These are phyloP conservation scores for Panurus biarmicus DNA, from an alignment of 2,113 vertebrate species.

Conservation along the genomic window DNA sequence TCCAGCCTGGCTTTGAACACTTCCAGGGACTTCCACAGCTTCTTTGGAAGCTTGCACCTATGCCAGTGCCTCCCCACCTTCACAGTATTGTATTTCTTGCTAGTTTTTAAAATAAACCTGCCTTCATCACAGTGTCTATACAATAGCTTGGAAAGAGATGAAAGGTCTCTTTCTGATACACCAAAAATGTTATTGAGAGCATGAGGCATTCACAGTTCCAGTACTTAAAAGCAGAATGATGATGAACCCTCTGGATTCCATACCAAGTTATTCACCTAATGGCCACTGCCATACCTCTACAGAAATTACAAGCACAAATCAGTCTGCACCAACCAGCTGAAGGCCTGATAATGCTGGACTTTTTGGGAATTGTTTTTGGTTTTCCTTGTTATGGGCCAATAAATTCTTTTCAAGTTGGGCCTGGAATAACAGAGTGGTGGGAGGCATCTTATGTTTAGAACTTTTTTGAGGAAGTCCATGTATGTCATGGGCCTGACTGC, in stretches of 20 bases:
- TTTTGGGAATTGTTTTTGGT: background rate
- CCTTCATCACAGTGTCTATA: background rate
- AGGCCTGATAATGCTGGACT: background rate
- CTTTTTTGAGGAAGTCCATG: background rate
- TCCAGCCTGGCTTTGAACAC: background rate
- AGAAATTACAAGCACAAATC: background rate
- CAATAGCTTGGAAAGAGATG: background rate
- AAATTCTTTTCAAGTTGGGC: background rate
- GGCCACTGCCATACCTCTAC: background rate
- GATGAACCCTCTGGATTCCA: background rate
- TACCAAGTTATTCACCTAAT: background rate
- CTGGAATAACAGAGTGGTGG: background rate
- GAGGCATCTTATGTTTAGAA: background rate
- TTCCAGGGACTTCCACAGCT: background rate
- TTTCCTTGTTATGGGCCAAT: background rate
- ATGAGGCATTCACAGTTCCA: background rate
- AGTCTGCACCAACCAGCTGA: background rate
- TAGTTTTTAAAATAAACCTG: background rate
- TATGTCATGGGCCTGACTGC: background rate
- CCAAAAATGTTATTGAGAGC: background rate
- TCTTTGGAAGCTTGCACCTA: background rate
- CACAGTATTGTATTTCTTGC: background rate
- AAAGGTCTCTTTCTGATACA: background rate
- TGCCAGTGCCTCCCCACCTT: background rate
- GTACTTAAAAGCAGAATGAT: background rate